phyloP scores from a whole-genome alignment of 2,888 invertebrate genomes.

The Amblyjoppa proteus region DNA sequence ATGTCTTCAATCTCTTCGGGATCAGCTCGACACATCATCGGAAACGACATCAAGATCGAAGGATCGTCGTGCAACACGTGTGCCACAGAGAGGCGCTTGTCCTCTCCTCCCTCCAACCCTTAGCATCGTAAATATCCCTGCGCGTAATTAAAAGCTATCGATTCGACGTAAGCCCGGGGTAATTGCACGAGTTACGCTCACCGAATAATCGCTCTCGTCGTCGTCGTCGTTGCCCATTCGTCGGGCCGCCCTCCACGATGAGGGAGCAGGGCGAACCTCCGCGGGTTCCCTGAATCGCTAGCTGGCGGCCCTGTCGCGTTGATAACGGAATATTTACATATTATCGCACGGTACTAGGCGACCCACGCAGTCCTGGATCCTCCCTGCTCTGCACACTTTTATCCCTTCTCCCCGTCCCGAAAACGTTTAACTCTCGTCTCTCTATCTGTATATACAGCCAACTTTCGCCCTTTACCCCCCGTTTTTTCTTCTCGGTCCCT shows the following conservation, averaged over 20 bases:
- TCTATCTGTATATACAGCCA: conserved; percentile 11
- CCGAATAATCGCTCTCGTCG: conserved; percentile 80
- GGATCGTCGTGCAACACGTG: neutral
- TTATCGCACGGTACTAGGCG: conserved; percentile 77
- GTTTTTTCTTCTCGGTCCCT: conserved; percentile 19
- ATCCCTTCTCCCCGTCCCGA: neutral
- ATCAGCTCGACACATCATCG: conserved; percentile 4
- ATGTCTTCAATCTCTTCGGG: neutral
- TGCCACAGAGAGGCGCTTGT: neutral
- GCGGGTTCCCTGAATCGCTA: conserved; percentile 68
- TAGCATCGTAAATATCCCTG: conserved; percentile 79
- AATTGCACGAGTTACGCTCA: conserved; percentile 83
- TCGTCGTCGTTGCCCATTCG: conserved; percentile 66
- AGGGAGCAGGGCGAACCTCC: conserved; percentile 69
- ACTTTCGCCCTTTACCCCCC: conserved; percentile 30
- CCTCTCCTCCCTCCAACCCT: conserved; percentile 77
- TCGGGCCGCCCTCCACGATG: conserved; percentile 59
- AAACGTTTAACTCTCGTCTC: conserved; percentile 49
- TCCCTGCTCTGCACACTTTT: conserved; percentile 10
- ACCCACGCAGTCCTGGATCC: conserved; percentile 52
- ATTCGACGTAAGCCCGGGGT: conserved; percentile 83
- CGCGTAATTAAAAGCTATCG: conserved; percentile 84
- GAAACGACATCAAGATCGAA: conserved; percentile 18
- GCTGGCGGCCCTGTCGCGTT: conserved; percentile 65
- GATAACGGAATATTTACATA: conserved; percentile 85